Conservation (phyloP, 2,113 vertebrate genomes). For the Crotalus helleri region DNA sequence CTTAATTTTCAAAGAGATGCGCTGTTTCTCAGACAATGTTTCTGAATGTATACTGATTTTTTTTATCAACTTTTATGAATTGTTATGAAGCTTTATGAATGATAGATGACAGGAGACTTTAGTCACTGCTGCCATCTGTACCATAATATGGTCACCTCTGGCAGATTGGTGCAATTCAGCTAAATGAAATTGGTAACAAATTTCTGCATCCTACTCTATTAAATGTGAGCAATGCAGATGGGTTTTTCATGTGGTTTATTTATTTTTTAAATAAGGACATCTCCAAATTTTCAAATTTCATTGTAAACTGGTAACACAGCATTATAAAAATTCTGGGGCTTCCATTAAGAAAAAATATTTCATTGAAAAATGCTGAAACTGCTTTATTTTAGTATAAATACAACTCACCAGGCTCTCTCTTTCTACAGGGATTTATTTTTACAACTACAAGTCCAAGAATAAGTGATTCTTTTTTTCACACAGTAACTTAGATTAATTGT, state of each 20-base stretch:
- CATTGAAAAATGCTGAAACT: neutral
- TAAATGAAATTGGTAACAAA: neutral
- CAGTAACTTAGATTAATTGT: neutral
- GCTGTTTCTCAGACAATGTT: neutral
- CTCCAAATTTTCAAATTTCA: neutral
- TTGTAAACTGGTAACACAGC: neutral
- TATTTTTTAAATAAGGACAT: neutral
- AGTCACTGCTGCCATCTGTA: neutral
- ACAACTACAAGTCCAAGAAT: neutral
- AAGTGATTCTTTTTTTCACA: neutral
- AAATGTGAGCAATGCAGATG: neutral
- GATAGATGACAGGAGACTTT: neutral
- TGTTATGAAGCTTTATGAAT: neutral
- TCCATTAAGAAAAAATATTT: neutral
- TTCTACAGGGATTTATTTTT: neutral
- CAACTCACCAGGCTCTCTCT: neutral
- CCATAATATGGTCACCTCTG: neutral
- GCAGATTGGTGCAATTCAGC: neutral
- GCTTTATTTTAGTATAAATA: neutral
- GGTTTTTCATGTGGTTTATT: neutral
- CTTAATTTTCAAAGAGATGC: neutral
- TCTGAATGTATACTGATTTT: neutral
- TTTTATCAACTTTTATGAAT: neutral
- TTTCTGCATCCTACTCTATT: neutral
- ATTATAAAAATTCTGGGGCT: neutral